These are phyloP conservation scores for Pachyseris speciosa DNA, from an alignment of 64 coral and sea anemone genomes.

Conservation along the genomic window DNA sequence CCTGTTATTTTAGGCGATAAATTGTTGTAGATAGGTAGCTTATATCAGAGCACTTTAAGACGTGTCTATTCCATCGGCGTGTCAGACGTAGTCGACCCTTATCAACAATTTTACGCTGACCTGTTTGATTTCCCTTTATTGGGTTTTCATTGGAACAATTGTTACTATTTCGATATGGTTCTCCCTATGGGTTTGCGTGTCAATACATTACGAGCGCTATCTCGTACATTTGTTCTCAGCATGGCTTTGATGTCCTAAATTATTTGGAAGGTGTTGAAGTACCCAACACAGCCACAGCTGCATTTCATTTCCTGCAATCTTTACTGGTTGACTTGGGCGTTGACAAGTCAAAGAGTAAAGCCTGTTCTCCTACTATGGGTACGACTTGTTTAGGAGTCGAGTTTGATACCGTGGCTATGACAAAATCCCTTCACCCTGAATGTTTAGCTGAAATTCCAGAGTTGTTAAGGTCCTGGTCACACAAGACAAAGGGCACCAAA, in stretches of 20 bases:
- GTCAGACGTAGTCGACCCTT: too few species aligned
- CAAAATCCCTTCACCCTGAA: not conserved
- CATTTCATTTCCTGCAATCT: too few species aligned
- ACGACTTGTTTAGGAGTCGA: conserved; percentile 7
- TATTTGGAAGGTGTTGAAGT: not conserved
- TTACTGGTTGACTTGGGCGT: not conserved
- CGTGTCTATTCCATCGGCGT: too few species aligned
- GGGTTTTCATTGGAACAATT: not conserved
- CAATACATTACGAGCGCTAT: not conserved
- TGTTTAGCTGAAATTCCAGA: not conserved
- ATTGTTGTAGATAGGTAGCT: too few species aligned
- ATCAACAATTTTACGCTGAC: not conserved
- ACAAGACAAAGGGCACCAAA: not conserved
- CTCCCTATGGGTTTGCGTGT: too few species aligned
- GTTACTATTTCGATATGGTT: too few species aligned
- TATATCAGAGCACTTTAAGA: too few species aligned
- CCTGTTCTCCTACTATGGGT: not conserved
- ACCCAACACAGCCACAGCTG: not conserved
- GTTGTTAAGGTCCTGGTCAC: not conserved
- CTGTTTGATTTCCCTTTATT: not conserved
- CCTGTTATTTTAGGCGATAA: too few species aligned
- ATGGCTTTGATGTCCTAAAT: too few species aligned
- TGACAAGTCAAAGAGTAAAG: not conserved
- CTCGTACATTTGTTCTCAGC: not conserved
- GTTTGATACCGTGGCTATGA: not conserved